These are phyloP conservation scores for Mungos mungo DNA, from an alignment of 2,113 vertebrate genomes.

Conservation along the genomic window DNA sequence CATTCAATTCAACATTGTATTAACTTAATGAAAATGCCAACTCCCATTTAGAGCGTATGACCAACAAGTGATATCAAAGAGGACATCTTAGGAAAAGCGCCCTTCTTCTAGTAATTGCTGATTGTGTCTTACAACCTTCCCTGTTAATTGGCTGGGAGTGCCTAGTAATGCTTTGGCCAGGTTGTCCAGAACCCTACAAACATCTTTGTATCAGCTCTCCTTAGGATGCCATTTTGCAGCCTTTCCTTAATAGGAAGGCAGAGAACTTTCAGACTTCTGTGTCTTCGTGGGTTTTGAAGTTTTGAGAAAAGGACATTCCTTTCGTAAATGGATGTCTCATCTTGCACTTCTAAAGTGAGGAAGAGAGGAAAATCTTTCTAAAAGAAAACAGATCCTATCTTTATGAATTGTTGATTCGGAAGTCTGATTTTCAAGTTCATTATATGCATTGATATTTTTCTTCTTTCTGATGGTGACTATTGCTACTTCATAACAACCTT, in stretches of 20 bases:
- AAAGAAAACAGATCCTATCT: neutral
- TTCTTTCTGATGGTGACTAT: neutral
- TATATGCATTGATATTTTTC: neutral
- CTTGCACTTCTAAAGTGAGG: neutral
- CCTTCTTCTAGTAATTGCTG: neutral
- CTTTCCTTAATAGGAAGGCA: neutral
- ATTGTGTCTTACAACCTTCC: neutral
- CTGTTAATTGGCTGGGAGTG: neutral
- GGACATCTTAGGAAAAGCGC: neutral
- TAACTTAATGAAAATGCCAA: slow-evolving; percentile 37
- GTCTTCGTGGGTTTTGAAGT: neutral
- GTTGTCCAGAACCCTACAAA: neutral
- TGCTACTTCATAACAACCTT: neutral
- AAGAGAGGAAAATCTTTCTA: neutral
- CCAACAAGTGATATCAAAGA: neutral
- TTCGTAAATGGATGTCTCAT: neutral
- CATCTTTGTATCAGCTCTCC: neutral
- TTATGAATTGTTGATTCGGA: neutral
- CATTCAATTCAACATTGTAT: slow-evolving; percentile 36
- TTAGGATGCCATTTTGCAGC: neutral
- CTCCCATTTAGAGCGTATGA: neutral
- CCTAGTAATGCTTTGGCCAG: neutral
- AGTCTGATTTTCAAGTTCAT: neutral
- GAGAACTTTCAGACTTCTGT: neutral
- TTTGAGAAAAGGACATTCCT: slow-evolving; percentile 7